Base-by-base conservation (phyloP, 2,797 vertebrate species). In the Netta rufina region DNA sequence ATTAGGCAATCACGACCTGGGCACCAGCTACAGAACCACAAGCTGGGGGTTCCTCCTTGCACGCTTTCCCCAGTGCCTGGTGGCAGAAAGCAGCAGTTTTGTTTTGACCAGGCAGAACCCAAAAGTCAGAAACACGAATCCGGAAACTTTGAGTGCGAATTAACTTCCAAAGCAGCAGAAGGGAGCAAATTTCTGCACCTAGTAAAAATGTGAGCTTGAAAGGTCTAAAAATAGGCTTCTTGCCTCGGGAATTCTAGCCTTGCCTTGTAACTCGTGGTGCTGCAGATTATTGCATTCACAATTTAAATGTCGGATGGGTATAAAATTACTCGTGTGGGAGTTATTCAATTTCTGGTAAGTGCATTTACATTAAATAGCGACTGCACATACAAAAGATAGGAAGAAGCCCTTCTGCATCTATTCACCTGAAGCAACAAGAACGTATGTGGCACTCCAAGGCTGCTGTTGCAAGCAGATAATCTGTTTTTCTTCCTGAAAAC, bases 291-390 rank as follows among this genome's bases (percentile, higher is more conserved):
- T 87, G 73, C 80, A 69, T 89, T 93, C 91, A 94, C 90, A 89
- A 96, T 96, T 95, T 82, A 95, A 87, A 67, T 45, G 70, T 20
- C 92, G 92, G 92, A 89, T 91, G 79, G 87, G 86, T 86, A 88
- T 94, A 60, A 92, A 95, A 96, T 96, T 61, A 95, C 73, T 75
- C 15, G 5, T 0, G 90, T 95, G 90, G 95, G 96, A 95, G 87
- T 90, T 90, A 56, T 86, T 93, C 66, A 87, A 58, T 94, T 94
- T 92, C 86, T 95, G 75, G 36, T 88, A 72, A 95, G 92, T 73
- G 75, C 86, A 76, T 92, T 96, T 88, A 92, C 69, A 93, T 95
- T 83, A 92, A 96, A 94, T 72, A 95, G 84, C 0, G 4, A 79
- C 74, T 93, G 61, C 32, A 49, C 32, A 22, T 28, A 87, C 47